Evolutionary conservation across 2,888 invertebrate species (phyloP), one percentile per base, ranked within the genome.

Genomic region (Lycophotia porphyrea): DNA sequence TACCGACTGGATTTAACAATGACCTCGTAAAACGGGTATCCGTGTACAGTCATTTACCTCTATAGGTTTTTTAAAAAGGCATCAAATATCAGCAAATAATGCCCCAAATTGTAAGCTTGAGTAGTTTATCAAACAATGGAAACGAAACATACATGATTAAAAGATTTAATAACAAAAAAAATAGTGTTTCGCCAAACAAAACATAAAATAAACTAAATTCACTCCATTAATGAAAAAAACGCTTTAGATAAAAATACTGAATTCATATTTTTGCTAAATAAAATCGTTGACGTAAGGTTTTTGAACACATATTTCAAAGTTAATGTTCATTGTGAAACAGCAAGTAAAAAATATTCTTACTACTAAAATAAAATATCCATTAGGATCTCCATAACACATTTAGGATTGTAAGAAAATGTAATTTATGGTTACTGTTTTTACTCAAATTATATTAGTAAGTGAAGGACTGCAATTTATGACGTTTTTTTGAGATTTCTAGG

Each of bases 361-460:
- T 70, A 58, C 76, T 72, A 76, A 84, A 81, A 84, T 81, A 72
- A 76, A 84, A 72, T 76, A 84, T 70, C 81, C 81, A 84, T 84
- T 84, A 70, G 9, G 42, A 84, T 81, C 81, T 80, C 66, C 84
- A 74, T 84, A 81, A 72, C 71, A 76, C 76, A 76, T 82, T 82
- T 84, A 76, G 21, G n/a, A 64, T 61, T 70, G 71, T 66, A 76
- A 84, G 76, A 74, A 80, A 68, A 68, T 58, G 61, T 73, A 47
- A 74, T 84, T 70, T 81, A 84, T 52, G 49, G 36, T 60, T 78
- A 69, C 60, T 80, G 47, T 63, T 84, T 84, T 81, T 68, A 69
- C 36, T 84, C 55, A 72, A 65, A 84, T 79, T 55, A 60, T 68
- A 69, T 55, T 55, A 65, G 49, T 36, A 49, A 65, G 49, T 64